Evolutionary conservation across 2,113 vertebrate species (phyloP), one percentile per base, ranked within the genome.

Genomic region (Aphyosemion australe): DNA sequence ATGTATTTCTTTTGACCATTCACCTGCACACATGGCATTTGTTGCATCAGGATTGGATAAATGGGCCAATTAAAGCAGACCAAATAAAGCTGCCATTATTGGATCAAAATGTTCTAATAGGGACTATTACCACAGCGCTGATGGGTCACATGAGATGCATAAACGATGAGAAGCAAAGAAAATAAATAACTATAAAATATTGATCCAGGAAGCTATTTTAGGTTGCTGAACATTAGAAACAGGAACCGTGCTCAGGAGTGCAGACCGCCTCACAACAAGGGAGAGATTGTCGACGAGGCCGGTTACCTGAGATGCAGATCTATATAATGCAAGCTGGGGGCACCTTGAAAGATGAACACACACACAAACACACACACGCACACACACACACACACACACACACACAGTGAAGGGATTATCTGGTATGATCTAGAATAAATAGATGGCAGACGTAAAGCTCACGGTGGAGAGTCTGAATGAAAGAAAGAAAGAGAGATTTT

Each of bases 311-410:
- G 73, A 78, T 53, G 45, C 65, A 74, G 73, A 82, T 86, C 69
- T 9, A 72, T 72, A 74, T 75, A 75, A 86, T 72, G 58, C 34
- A 4, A 72, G 63, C 67, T 65, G 76, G 84, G 87, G 87, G 83
- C 87, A 87, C 87, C 83, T 87, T 89, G 81, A 74, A 64, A 74
- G 42, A 63, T 49, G 50, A 31, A 65, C 21, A 42, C 57, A 2
- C 60, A 56, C 60, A 41, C 65, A 60, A n/a, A 39, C 12, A 26
- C 21, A 58, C 20, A 41, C 19, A 18, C 16, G 45, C 19, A 41
- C 45, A 56, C 60, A 45, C 65, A 47, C 46, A 65, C 26, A 43
- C 54, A 2, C 60, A 56, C 56, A 45, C 65, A 61, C 20, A 34
- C 12, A 31, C 32, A 59, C 20, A 46, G 7, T 59, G n/a, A 62